These are phyloP conservation scores for Drosophila pandora DNA, from an alignment of 1,140 invertebrate species.

Conservation along the genomic window DNA sequence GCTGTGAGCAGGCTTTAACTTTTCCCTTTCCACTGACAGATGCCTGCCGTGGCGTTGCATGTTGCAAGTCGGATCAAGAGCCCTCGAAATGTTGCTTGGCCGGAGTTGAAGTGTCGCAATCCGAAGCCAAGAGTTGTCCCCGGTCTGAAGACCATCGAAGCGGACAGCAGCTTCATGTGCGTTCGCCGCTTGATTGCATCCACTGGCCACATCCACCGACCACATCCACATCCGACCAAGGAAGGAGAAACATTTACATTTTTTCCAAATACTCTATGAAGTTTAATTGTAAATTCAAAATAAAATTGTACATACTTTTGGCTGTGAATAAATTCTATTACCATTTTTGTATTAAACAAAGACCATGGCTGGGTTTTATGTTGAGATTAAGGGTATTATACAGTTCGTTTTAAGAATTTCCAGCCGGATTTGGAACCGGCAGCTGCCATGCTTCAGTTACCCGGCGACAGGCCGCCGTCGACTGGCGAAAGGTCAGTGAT, in stretches of 20 bases:
- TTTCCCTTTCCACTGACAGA: slow-evolving; percentile 28
- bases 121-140: slow-evolving; percentile 26
- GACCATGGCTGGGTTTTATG: not conserved
- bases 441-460: slow-evolving; percentile 49
- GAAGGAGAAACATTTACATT: slow-evolving; percentile 30
- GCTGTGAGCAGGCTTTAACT: slow-evolving; percentile 34
- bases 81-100: slow-evolving; percentile 39
- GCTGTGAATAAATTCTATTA: too few relatives aligned
- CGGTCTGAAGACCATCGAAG: slow-evolving; percentile 59
- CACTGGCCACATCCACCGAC: slow-evolving; percentile 28
- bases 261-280: slow-evolving; percentile 15
- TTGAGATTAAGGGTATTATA: not conserved
- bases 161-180: slow-evolving; percentile 56
- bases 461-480: slow-evolving; percentile 5
- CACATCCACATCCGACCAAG: slow-evolving; percentile 35
- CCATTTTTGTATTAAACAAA: too few relatives aligned
- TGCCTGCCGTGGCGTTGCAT: slow-evolving; percentile 15
- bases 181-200: slow-evolving; percentile 65
- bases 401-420: not conserved
- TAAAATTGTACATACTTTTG: too few relatives aligned
- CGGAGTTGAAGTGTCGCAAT: slow-evolving; percentile 68
- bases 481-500: slow-evolving; percentile 65
- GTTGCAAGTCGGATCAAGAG: slow-evolving; percentile 40
- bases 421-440: slow-evolving; percentile 54
- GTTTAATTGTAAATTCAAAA: not conserved